Evolutionary conservation across 1,140 invertebrate species (phyloP).

Genomic region (Sitophilus oryzae): DNA sequence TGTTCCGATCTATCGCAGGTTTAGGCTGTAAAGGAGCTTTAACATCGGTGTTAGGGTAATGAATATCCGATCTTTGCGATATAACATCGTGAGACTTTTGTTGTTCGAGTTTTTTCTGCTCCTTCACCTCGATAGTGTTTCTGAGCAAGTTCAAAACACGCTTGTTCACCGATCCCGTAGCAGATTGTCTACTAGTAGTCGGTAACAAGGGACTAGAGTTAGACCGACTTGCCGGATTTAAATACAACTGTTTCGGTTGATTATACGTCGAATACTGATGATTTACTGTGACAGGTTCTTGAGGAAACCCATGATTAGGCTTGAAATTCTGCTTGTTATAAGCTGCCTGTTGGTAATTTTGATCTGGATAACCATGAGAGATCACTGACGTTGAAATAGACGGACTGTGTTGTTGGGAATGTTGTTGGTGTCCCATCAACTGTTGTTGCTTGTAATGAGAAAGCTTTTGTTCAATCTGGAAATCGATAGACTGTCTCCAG

Average conservation of each 20-base stretch:
- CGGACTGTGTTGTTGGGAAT: conserved; percentile 9
- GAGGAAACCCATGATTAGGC: conserved; percentile 35
- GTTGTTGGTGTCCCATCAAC: conserved; percentile 20
- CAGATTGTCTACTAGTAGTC: conserved; percentile 21
- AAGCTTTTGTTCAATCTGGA: conserved; percentile 52
- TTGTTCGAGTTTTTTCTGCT: conserved; percentile 45
- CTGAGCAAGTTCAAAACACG: conserved; percentile 60
- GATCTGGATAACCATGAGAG: not conserved
- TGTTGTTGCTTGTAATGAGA: conserved; percentile 37
- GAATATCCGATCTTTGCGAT: conserved; percentile 31
- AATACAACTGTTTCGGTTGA: conserved; percentile 28
- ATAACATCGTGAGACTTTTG: conserved; percentile 26
- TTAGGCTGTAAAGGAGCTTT: conserved; percentile 49
- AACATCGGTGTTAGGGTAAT: conserved; percentile 45
- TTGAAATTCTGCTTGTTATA: conserved; percentile 12
- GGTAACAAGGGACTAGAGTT: conserved; percentile 31
- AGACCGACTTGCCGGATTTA: conserved; percentile 28
- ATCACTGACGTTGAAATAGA: not conserved
- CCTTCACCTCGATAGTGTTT: conserved; percentile 63
- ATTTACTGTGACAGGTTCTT: conserved; percentile 31
- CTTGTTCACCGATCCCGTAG: conserved; percentile 51
- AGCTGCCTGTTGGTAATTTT: not conserved
- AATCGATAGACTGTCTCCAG: conserved; percentile 51
- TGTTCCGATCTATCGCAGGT: conserved; percentile 48
- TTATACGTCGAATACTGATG: conserved; percentile 33